Percentiles rank a stretch among this genome's conserved stretches.
Conservation (phyloP, 2,797 vertebrate genomes). For the Ibycter americanus region DNA sequence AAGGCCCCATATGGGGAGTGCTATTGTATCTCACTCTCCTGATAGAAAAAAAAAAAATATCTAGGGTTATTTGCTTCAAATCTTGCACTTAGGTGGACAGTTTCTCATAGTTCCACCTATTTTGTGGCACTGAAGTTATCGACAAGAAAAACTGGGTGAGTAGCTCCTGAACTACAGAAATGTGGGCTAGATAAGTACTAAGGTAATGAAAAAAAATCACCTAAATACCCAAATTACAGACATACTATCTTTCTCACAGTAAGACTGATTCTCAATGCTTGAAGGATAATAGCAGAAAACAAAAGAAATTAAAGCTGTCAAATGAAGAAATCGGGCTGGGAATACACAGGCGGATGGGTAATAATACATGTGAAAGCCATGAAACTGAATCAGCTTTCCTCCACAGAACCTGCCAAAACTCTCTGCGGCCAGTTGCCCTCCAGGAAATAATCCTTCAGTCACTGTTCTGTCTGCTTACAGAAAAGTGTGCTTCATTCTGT, state of each 20-base stretch:
- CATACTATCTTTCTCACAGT: not conserved
- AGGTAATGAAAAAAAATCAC: not conserved
- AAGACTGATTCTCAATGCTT: not conserved
- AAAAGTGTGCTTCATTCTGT: not conserved
- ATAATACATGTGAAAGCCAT: not conserved
- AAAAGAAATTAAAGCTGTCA: conserved; percentile 43
- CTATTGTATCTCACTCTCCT: not conserved
- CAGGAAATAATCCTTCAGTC: conserved; percentile 33
- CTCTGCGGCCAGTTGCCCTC: not conserved
- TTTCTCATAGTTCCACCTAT: not conserved
- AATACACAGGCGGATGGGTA: not conserved
- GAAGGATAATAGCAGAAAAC: not conserved
- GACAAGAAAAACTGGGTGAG: not conserved
- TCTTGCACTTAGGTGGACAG: not conserved
- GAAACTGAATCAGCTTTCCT: not conserved
- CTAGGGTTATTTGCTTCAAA: not conserved
- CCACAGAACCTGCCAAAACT: not conserved
- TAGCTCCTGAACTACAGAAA: not conserved
- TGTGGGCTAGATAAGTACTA: not conserved
- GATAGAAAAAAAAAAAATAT: not conserved
- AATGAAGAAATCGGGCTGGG: not conserved
- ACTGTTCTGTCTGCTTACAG: not conserved
- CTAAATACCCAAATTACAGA: not conserved
- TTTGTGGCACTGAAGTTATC: not conserved
- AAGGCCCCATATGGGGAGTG: not conserved